Percentiles rank a stretch among this genome's conserved stretches.
Evolutionary conservation across 2,113 vertebrate species (phyloP).

Genomic region (Machaerirhynchus nigripectus): DNA sequence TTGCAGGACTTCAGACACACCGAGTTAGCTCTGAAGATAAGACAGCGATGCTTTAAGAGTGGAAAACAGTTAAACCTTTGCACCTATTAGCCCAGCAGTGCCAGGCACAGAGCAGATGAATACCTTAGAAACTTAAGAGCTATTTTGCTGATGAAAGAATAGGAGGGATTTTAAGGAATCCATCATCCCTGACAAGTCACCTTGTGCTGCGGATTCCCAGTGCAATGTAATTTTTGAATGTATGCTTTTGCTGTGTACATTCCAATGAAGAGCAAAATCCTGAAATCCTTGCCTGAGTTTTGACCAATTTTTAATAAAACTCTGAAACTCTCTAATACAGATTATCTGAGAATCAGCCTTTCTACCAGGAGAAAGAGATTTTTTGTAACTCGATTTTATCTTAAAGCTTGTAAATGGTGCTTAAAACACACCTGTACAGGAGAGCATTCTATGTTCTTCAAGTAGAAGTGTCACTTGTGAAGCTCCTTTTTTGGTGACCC

Average conservation of each 20-base stretch:
- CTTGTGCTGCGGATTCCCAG: constrained; percentile 40
- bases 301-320: neutral
- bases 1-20: constrained; percentile 60
- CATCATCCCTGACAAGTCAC: constrained; percentile 52
- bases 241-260: neutral
- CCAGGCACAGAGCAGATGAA: constrained; percentile 2
- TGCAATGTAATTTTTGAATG: neutral
- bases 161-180: constrained; percentile 55
- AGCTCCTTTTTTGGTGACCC: neutral
- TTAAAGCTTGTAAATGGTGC: neutral
- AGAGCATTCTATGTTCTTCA: neutral
- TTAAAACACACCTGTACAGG: neutral
- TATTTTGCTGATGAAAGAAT: constrained; percentile 54
- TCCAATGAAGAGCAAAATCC: neutral
- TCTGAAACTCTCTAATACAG: neutral
- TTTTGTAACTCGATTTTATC: neutral
- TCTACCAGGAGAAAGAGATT: neutral
- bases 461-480: neutral
- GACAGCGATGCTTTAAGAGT: constrained; percentile 50
- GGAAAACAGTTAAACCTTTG: constrained; percentile 63
- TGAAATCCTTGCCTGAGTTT: neutral
- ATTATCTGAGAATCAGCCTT: neutral
- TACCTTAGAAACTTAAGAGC: constrained; percentile 50
- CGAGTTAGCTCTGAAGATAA: constrained; percentile 65
- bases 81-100: constrained; percentile 42